Base-by-base conservation (phyloP, 2,888 invertebrate genomes). In the Leptopilina syphax region DNA sequence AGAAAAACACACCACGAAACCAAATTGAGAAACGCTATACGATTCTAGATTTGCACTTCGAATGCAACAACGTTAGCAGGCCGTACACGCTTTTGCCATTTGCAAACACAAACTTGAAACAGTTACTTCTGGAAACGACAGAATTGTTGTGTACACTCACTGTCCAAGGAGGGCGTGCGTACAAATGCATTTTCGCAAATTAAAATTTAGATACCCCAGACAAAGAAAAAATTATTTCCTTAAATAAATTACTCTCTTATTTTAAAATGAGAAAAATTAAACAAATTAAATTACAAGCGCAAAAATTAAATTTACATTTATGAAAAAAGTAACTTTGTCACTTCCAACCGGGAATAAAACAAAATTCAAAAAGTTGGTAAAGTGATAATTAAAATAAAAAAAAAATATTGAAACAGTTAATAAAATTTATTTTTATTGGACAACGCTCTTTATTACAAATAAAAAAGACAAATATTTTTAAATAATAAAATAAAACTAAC, bases 91-190 rank as follows among this genome's bases (percentile, higher is more conserved):
- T 70, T 70, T 70, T 9, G 70, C 70, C 70, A 70, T 70, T 70
- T 70, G 54, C 70, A 70, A 70, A 70, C 27, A 27, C 70, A 70
- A 70, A 70, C 70, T 70, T 24, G 50, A 70, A 54, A 50, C 68
- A 50, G 50, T 47, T 70, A 54, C 50, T 70, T 50, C 54, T 70
- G 70, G 50, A 27, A 70, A 54, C 54, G 54, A 70, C 54, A 70
- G 3, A 27, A 50, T 50, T 68, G 50, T 54, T 70, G 54, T 47
- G 34, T 34, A 34, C 4, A 70, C 13, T 70, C 13, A 2, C 70
- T 54, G 54, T 70, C 27, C 50, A 24, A 70, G 70, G 24, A 27
- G 54, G 70, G 70, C 70, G 27, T 70, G 18, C 34, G 9, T 63
- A 70, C 70, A 12, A 70, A 27, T 54, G 24, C 24, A 54, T 70